Conservation (phyloP, 2,113 vertebrate genomes). For the Ciconia boyciana region DNA sequence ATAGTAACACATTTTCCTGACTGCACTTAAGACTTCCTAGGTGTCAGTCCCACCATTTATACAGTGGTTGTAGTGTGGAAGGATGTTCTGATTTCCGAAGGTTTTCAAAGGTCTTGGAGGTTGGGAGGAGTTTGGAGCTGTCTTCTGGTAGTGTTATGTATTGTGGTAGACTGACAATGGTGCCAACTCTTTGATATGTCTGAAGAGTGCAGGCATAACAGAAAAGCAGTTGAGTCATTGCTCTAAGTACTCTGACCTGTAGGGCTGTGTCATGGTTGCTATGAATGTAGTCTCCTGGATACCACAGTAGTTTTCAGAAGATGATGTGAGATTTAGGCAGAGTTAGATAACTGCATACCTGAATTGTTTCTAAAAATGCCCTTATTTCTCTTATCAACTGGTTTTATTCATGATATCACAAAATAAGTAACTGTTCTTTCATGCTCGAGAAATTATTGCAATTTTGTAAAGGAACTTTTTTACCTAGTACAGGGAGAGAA, state of each 20-base stretch:
- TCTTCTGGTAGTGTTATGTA: neutral
- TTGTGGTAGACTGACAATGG: neutral
- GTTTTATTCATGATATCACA: neutral
- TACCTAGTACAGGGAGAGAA: neutral
- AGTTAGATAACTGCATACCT: neutral
- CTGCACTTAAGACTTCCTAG: neutral
- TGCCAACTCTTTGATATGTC: neutral
- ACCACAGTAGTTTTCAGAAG: neutral
- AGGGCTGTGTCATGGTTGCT: neutral
- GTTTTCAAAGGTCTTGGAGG: neutral
- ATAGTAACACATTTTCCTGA: neutral
- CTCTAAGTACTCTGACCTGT: neutral
- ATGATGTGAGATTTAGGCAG: neutral
- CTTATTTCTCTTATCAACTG: neutral
- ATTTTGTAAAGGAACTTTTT: neutral
- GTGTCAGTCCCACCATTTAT: neutral
- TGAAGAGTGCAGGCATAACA: neutral
- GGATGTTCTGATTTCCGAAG: neutral
- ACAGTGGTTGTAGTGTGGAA: neutral
- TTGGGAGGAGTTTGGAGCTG: neutral
- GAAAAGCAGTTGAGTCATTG: neutral
- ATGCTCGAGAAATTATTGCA: neutral
- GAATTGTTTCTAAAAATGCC: neutral
- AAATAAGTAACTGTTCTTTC: neutral
- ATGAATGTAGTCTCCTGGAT: neutral